Conservation (phyloP, 1,140 invertebrate species). For the Sinonovacula constricta region DNA sequence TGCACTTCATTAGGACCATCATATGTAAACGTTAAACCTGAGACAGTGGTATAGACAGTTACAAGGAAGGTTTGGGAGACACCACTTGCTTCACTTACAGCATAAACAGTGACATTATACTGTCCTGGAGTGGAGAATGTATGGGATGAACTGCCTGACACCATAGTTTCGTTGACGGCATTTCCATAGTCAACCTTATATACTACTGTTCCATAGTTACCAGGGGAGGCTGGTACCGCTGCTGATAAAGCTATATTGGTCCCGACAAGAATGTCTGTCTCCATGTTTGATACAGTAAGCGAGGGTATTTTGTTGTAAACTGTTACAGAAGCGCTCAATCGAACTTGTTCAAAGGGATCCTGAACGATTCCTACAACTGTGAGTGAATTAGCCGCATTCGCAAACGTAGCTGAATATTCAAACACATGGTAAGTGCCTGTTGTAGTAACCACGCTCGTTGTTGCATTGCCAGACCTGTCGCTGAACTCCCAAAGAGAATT, state of each 20-base stretch:
- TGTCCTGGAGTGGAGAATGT: constrained; percentile 33
- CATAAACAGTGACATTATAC: constrained; percentile 43
- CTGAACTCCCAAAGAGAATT: constrained; percentile 50
- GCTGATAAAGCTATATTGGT: constrained; percentile 3
- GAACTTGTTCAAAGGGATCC: constrained; percentile 18
- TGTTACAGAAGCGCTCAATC: not conserved
- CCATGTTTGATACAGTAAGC: not conserved
- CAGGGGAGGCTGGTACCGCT: constrained; percentile 7
- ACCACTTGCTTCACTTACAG: constrained; percentile 38
- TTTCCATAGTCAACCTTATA: constrained; percentile 32
- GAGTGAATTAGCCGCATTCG: not conserved
- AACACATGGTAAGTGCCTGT: not conserved
- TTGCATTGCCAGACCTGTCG: constrained; percentile 23
- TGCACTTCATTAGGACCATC: constrained; percentile 56
- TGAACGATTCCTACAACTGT: not conserved
- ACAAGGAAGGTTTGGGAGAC: constrained; percentile 9
- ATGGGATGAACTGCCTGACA: constrained; percentile 3
- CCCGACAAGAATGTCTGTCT: not conserved
- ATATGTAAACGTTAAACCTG: constrained; percentile 41
- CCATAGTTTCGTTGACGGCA: not conserved
- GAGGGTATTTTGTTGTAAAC: constrained; percentile 32
- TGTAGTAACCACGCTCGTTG: not conserved
- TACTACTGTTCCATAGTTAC: constrained; percentile 7
- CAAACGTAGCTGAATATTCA: constrained; percentile 5
- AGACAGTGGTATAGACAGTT: constrained; percentile 35